Percentiles rank a stretch among this genome's conserved stretches.
Evolutionary conservation across 1,140 invertebrate genomes (phyloP).

Genomic region (Wasmannia auropunctata): DNA sequence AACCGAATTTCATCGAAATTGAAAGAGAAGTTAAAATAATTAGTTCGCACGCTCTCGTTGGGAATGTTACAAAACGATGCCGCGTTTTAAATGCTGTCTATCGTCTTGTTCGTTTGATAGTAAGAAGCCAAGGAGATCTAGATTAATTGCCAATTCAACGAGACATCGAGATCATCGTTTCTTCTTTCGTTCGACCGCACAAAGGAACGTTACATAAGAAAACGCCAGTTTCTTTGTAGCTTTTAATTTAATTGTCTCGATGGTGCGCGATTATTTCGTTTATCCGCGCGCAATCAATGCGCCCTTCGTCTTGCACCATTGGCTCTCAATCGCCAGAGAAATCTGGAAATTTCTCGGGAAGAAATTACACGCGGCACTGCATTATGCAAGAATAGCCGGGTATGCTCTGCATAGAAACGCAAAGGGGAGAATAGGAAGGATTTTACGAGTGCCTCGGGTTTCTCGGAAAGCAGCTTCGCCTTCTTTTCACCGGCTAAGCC

Average conservation of each 20-base stretch:
- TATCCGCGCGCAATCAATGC: slow-evolving; percentile 47
- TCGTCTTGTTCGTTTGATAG: neutral
- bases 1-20: neutral
- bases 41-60: neutral
- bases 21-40: slow-evolving; percentile 19
- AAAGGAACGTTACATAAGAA: slow-evolving; percentile 63
- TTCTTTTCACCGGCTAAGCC: slow-evolving; percentile 1
- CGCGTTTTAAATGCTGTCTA: slow-evolving; percentile 12
- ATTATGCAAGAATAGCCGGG: slow-evolving; percentile 44
- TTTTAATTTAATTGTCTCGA: slow-evolving; percentile 70
- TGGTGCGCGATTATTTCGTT: slow-evolving; percentile 63
- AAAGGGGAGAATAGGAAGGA: slow-evolving; percentile 26
- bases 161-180: slow-evolving; percentile 61
- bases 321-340: slow-evolving; percentile 37
- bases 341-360: slow-evolving; percentile 62
- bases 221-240: slow-evolving; percentile 18
- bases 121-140: slow-evolving; percentile 24
- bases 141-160: slow-evolving; percentile 50
- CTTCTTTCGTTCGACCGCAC: slow-evolving; percentile 68
- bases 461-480: slow-evolving; percentile 1
- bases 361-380: slow-evolving; percentile 45
- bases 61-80: neutral
- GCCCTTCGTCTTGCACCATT: slow-evolving; percentile 4
- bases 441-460: slow-evolving; percentile 30
- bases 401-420: slow-evolving; percentile 30